These are phyloP conservation scores for Drosophila monieri DNA, from an alignment of 2,888 invertebrate genomes.

Conservation along the genomic window DNA sequence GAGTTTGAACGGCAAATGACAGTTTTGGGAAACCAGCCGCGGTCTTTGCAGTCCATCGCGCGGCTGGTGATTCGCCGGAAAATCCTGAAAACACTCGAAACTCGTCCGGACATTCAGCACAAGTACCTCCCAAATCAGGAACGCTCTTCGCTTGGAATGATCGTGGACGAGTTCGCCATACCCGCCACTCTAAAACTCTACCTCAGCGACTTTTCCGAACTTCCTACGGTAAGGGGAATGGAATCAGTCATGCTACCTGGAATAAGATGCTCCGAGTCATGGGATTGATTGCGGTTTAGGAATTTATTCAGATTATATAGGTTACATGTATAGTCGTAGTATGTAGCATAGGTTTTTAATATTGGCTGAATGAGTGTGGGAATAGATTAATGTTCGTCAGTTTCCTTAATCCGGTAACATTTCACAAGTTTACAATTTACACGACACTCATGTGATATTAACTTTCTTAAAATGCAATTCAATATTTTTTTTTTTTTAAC, in stretches of 20 bases:
- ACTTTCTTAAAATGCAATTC: slow-evolving; percentile 26
- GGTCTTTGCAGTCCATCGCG: slow-evolving; percentile 75
- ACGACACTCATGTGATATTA: slow-evolving; percentile 42
- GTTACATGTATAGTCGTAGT: slow-evolving; percentile 25
- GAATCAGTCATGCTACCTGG: slow-evolving; percentile 6
- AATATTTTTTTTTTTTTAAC: slow-evolving; percentile 6
- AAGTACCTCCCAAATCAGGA: slow-evolving; percentile 69
- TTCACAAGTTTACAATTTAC: slow-evolving; percentile 14
- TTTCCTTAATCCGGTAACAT: slow-evolving; percentile 13
- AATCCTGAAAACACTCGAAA: slow-evolving; percentile 66
- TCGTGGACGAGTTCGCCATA: slow-evolving; percentile 78
- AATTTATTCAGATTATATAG: slow-evolving; percentile 50
- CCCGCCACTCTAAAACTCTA: slow-evolving; percentile 78
- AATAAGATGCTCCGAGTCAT: slow-evolving; percentile 40
- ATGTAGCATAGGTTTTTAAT: slow-evolving; percentile 41
- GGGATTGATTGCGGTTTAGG: slow-evolving; percentile 54
- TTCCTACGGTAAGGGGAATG: slow-evolving; percentile 61
- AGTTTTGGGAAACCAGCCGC: slow-evolving; percentile 69
- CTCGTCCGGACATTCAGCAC: slow-evolving; percentile 46
- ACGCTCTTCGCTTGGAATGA: slow-evolving; percentile 75
- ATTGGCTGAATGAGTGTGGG: slow-evolving; percentile 35
- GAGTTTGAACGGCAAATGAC: slow-evolving; percentile 61
- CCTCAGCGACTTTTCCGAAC: slow-evolving; percentile 80
- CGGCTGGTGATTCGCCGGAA: slow-evolving; percentile 79
- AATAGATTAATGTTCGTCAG: slow-evolving; percentile 5